Conservation (phyloP, 2,797 vertebrate genomes). For the Alca torda region DNA sequence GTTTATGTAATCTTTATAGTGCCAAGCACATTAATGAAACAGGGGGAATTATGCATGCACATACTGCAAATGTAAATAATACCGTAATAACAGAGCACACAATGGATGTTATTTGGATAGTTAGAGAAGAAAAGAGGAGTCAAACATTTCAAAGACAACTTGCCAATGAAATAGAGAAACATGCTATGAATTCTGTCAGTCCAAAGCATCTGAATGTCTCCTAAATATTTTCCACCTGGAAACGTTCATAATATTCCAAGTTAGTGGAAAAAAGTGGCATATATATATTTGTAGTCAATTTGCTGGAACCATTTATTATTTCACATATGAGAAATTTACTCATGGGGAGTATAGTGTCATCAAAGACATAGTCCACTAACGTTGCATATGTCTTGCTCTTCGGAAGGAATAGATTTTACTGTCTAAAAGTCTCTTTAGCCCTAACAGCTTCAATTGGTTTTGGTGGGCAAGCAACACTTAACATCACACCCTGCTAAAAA, state of each 20-base stretch:
- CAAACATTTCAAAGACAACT: neutral
- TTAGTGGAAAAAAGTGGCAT: neutral
- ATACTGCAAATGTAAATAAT: neutral
- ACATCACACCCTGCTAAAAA: neutral
- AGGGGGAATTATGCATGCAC: neutral
- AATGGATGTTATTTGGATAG: neutral
- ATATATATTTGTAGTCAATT: neutral
- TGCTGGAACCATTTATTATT: neutral
- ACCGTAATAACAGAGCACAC: neutral
- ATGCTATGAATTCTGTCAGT: neutral
- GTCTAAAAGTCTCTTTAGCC: neutral
- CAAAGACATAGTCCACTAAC: neutral
- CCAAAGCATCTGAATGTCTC: neutral
- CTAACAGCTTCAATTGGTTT: neutral
- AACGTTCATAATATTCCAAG: neutral
- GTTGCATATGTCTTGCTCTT: neutral
- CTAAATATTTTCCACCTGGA: neutral
- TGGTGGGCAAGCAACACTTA: neutral
- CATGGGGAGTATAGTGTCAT: neutral
- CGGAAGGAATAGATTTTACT: neutral
- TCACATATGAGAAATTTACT: neutral
- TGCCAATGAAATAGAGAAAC: neutral
- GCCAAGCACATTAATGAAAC: neutral
- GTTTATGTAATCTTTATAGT: neutral
- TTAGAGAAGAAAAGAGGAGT: neutral